These are phyloP conservation scores for Apodemia hepburni DNA, from an alignment of 2,888 invertebrate species.

Conservation along the genomic window DNA sequence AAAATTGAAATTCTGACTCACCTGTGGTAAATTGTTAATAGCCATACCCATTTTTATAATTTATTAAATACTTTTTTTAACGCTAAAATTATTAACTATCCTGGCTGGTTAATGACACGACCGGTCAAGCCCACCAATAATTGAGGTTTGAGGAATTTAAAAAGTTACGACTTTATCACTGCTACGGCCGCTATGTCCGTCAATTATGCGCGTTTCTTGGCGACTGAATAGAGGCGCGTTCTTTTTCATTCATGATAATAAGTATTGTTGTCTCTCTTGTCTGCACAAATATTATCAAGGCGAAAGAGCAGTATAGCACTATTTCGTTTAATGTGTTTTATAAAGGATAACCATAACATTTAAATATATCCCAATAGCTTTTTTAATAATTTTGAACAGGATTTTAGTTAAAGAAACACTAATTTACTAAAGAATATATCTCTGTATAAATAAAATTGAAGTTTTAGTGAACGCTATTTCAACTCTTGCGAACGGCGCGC, in stretches of 20 bases:
- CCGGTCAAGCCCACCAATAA: slow-evolving; percentile 61
- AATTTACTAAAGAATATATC: not conserved
- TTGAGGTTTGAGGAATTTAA: slow-evolving; percentile 37
- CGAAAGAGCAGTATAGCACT: slow-evolving; percentile 34
- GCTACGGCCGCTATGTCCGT: slow-evolving; percentile 43
- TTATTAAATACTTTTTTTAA: slow-evolving; percentile 35
- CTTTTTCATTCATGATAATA: slow-evolving; percentile 71
- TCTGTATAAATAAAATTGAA: not conserved
- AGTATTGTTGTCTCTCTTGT: slow-evolving; percentile 59
- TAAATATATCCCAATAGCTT: not conserved
- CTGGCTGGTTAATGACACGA: slow-evolving; percentile 52
- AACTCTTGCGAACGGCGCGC: slow-evolving; percentile 77
- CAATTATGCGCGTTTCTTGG: slow-evolving; percentile 44
- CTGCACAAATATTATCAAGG: slow-evolving; percentile 32
- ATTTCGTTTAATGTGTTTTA: slow-evolving; percentile 18
- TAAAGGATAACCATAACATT: not conserved
- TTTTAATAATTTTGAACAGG: not conserved
- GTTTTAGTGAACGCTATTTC: slow-evolving; percentile 34
- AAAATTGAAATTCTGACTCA: slow-evolving; percentile 41
- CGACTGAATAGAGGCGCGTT: slow-evolving; percentile 45
- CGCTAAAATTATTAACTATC: slow-evolving; percentile 39
- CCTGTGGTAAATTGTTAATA: slow-evolving; percentile 65
- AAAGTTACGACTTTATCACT: slow-evolving; percentile 12
- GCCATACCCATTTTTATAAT: slow-evolving; percentile 66
- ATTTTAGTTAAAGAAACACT: not conserved